Base-by-base conservation (phyloP, 2,113 vertebrate genomes). In the Cyanoramphus novaezelandiae region DNA sequence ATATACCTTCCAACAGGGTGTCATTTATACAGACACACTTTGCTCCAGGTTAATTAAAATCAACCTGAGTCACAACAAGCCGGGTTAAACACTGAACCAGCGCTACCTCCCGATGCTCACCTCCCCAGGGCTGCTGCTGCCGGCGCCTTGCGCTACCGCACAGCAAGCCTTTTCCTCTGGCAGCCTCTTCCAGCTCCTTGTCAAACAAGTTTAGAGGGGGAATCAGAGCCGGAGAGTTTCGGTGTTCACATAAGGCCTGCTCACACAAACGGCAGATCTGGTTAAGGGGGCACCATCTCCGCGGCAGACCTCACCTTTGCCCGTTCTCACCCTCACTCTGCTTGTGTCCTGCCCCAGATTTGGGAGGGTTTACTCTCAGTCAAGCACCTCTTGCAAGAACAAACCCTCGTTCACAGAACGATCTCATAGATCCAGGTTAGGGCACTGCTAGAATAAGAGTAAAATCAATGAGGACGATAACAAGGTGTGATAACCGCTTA, bases 121-220 rank as follows among this genome's bases (percentile, higher is more conserved):
- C 19, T 47, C 33, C 62, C 82, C 35, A 2, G 31, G 8, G 3
- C 76, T 8, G 67, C 79, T 3, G 7, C 72, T 2, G 6, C 76
- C 90, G 79, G 75, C 9, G 0, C 29, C 60, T 72, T 15, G 0
- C 3, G 0, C n/a, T 64, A 21, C 43, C 10, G 1, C 4, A 0
- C 18, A 91, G 4, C 60, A 35, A 79, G 44, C 46, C 65, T 20
- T 74, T 24, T 62, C 43, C 60, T 37, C 64, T 16, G 60, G 64
- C 90, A 94, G 85, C 68, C 79, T 90, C 69, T 84, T 85, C 82
- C 76, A 52, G 6, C 14, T 67, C 93, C 79, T 81, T 60, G 75
- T 47, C 90, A 90, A 82, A 93, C 92, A 86, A 96, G 82, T 94
- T 94, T 31, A 71, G 65, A 90, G 71, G 49, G n/a, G 37, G 79